Conservation (phyloP, 92 coral and sea anemone genomes). For the Isaurus tuberculatus region DNA sequence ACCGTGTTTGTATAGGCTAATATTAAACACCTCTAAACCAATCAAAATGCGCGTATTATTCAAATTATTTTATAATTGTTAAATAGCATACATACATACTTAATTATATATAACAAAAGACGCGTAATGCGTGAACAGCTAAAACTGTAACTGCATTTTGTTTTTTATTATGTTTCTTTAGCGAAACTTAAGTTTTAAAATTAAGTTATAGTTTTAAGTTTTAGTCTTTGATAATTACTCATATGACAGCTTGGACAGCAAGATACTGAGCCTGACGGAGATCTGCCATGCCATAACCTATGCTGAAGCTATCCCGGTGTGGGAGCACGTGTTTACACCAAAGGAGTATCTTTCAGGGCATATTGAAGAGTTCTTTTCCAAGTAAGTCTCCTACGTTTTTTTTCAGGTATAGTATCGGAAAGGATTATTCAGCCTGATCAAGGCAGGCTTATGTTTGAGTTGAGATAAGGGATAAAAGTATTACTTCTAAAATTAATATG, state of each 20-base stretch:
- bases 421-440: background rate
- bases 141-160: no score
- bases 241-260: conserved; percentile 87
- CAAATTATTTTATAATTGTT: no score
- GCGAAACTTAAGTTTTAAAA: background rate
- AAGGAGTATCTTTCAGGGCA: conserved; percentile 95
- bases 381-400: conserved; percentile 60
- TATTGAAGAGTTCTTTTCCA: conserved; percentile 94
- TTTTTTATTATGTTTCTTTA: no score
- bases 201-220: background rate
- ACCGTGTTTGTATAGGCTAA: no score
- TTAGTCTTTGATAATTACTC: no score
- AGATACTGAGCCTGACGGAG: conserved; percentile 87
- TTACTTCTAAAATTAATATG: no score
- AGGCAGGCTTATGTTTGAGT: background rate
- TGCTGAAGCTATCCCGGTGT: conserved; percentile 95
- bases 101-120: no score
- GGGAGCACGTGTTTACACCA: conserved; percentile 99
- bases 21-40: no score
- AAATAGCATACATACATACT: no score
- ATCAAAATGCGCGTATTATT: no score
- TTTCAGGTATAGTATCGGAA: background rate
- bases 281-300: conserved; percentile 83
- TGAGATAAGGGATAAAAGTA: no score
- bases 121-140: no score